Evolutionary conservation across 2,888 invertebrate species (phyloP), one percentile per base, ranked within the genome.

Genomic region (Brenthis ino): DNA sequence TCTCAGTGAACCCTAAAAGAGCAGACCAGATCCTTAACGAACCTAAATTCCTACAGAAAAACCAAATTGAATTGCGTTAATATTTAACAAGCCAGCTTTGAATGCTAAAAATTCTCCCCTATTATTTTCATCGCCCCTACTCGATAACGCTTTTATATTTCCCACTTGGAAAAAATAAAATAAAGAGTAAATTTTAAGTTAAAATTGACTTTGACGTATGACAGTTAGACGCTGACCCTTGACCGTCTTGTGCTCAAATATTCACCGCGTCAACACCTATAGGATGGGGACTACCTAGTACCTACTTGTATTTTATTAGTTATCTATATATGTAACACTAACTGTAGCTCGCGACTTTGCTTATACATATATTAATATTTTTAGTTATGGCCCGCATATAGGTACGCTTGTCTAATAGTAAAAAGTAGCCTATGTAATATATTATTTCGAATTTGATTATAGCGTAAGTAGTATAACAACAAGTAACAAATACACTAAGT

Each of bases 181-280:
- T 84, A 87, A 86, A 84, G 82, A 85, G 84, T 84, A 82, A 88
- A 85, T 91, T 91, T 90, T 85, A 91, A 92, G 86, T 91, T 87
- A 81, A 86, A 91, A 89, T 89, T 88, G 91, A 86, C 88, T 86
- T 89, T 91, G 92, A 91, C 87, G 83, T 87, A 88, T 89, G 89
- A 86, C 84, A 82, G 70, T 77, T 73, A 77, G 76, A 76, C 72
- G 80, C 80, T 87, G 89, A 88, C 89, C 89, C 85, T 75, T 77
- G 80, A 79, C 78, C 84, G 83, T 88, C 91, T 91, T 90, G 84
- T 75, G 74, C 74, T 91, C 74, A 87, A 91, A 88, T 86, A 92
- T 92, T 90, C 82, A 91, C 71, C 78, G 75, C 77, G 83, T 87
- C 85, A 85, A 82, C 87, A 82, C 77, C 78, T 67, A 57, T 69